Conservation (phyloP, 2,888 invertebrate genomes). For the Cetonia aurata region DNA sequence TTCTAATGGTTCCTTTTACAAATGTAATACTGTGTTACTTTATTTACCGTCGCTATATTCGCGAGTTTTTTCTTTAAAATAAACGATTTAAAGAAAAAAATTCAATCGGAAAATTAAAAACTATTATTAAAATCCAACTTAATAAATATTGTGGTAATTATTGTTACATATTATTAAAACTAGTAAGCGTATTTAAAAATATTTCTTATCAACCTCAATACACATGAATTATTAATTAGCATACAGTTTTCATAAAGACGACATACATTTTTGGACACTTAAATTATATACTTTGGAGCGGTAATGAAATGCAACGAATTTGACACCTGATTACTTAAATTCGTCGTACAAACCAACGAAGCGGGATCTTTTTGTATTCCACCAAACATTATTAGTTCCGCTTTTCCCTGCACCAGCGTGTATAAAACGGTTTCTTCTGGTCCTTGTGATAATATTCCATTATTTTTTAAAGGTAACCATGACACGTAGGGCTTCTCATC, state of each 20-base stretch:
- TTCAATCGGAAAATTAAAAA: slow-evolving; percentile 6
- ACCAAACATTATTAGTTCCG: slow-evolving; percentile 96
- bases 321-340: slow-evolving; percentile 78
- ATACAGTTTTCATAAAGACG: slow-evolving; percentile 1
- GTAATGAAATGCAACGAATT: slow-evolving; percentile 83
- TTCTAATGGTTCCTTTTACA: slow-evolving; percentile 7
- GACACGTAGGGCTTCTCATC: slow-evolving; percentile 75
- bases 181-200: slow-evolving; percentile 37
- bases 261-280: slow-evolving; percentile 53
- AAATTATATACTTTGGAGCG: slow-evolving; percentile 79
- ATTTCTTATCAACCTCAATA: slow-evolving; percentile 14
- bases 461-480: slow-evolving; percentile 78
- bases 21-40: slow-evolving; percentile 29
- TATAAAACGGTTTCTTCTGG: slow-evolving; percentile 94
- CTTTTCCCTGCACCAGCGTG: slow-evolving; percentile 88
- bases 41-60: slow-evolving; percentile 2
- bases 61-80: slow-evolving; percentile 9
- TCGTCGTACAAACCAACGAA: slow-evolving; percentile 65
- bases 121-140: slow-evolving; percentile 21
- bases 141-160: slow-evolving; percentile 23
- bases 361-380: slow-evolving; percentile 87
- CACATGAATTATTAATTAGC: slow-evolving; percentile 29
- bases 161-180: slow-evolving; percentile 37
- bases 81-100: slow-evolving; percentile 12
- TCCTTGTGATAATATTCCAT: slow-evolving; percentile 69